Evolutionary conservation across 2,888 invertebrate genomes (phyloP).

Genomic region (Drosophila sordidula): DNA sequence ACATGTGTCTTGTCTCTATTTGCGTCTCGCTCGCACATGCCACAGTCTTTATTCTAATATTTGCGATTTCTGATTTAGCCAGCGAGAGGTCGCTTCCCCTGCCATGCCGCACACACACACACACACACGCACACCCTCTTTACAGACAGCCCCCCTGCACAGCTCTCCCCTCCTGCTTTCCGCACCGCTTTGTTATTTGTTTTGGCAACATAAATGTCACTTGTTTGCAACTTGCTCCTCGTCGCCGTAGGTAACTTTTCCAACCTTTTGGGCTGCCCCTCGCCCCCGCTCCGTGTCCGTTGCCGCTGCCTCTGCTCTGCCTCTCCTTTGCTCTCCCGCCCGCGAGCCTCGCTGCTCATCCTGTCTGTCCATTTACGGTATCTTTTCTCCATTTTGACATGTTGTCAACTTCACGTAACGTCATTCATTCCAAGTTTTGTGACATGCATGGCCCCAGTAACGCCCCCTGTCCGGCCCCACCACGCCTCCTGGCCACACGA

Average conservation of each 20-base stretch:
- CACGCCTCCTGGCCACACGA: background rate
- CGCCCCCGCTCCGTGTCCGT: too few relatives aligned
- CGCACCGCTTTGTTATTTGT: conserved; percentile 70
- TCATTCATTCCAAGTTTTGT: conserved; percentile 74
- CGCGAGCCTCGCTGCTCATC: background rate
- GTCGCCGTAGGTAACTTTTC: conserved; percentile 43
- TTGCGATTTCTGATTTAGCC: conserved; percentile 72
- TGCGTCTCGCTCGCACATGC: conserved; percentile 51
- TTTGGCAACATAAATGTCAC: conserved; percentile 80
- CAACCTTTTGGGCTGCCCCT: background rate
- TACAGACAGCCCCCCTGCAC: background rate
- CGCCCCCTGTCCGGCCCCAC: background rate
- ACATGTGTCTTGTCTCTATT: conserved; percentile 55
- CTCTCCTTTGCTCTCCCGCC: background rate
- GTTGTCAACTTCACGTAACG: conserved; percentile 78
- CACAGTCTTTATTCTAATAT: conserved; percentile 75
- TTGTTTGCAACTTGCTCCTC: conserved; percentile 65
- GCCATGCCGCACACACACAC: conserved; percentile 18
- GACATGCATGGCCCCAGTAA: conserved; percentile 60
- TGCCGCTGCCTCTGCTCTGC: background rate
- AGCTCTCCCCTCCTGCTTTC: conserved; percentile 1
- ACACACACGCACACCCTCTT: background rate
- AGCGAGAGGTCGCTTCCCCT: conserved; percentile 39
- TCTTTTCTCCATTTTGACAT: conserved; percentile 78
- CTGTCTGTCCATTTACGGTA: conserved; percentile 66